A percentile compares a stretch with the other conserved stretches of the same genome.
Evolutionary conservation across 2,797 vertebrate species (phyloP).

Genomic region (Chiroxiphia lanceolata): DNA sequence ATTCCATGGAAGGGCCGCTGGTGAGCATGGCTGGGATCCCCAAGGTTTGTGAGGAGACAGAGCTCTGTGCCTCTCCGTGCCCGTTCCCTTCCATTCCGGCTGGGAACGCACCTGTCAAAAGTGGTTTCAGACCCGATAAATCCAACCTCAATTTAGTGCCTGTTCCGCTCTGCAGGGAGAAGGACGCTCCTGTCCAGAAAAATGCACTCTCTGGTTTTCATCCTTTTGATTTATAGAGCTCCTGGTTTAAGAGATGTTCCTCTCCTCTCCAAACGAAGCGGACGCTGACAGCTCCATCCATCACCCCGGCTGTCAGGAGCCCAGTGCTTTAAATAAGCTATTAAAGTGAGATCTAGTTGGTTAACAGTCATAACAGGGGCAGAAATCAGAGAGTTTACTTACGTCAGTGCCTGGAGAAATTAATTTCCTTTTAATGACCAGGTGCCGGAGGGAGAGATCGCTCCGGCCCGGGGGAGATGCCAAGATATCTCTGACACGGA

Average conservation of each 20-base stretch:
- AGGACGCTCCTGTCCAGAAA: slow-evolving; percentile 26
- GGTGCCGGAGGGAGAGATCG: not conserved
- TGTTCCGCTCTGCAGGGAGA: not conserved
- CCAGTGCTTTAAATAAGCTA: slow-evolving; percentile 53
- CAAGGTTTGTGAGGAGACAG: not conserved
- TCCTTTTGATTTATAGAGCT: slow-evolving; percentile 59
- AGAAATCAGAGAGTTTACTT: slow-evolving; percentile 4
- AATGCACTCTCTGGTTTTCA: slow-evolving; percentile 7
- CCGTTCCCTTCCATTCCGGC: not conserved
- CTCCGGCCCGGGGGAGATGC: not conserved
- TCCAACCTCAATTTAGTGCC: slow-evolving; percentile 1
- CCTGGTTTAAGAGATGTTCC: slow-evolving; percentile 31
- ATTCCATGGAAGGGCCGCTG: not conserved
- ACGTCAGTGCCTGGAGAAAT: slow-evolving; percentile 14
- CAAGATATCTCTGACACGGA: not conserved
- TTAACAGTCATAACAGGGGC: slow-evolving; percentile 52
- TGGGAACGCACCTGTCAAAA: not conserved
- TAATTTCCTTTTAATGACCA: slow-evolving; percentile 38
- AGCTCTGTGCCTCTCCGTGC: accelerated
- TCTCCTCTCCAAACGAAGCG: slow-evolving; percentile 30
- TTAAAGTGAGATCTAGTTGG: slow-evolving; percentile 60
- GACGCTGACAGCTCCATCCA: slow-evolving; percentile 55
- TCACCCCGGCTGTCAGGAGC: slow-evolving; percentile 21
- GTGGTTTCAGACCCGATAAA: not conserved
- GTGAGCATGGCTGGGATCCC: accelerated